Percentiles rank a stretch among this genome's conserved stretches.
These are phyloP conservation scores for Genyomyrus donnyi DNA, from an alignment of 2,113 vertebrate genomes.

Conservation along the genomic window DNA sequence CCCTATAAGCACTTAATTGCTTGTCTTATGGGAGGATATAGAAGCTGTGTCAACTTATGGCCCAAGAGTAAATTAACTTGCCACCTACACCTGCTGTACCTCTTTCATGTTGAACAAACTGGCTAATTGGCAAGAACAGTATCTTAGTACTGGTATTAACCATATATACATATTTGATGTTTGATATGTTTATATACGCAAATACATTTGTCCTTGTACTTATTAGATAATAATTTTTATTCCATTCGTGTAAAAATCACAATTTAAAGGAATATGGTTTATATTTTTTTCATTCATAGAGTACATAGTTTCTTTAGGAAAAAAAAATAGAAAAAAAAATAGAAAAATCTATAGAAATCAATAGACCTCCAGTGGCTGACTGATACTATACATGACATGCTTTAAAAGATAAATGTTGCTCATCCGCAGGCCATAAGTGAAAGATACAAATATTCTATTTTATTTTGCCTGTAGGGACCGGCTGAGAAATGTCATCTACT, in stretches of 20 bases:
- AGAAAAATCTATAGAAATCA: background rate
- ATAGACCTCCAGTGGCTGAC: background rate
- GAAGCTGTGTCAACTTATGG: background rate
- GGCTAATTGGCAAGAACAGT: background rate
- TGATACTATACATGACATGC: background rate
- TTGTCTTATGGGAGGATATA: conserved; percentile 18
- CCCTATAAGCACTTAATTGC: conserved; percentile 23
- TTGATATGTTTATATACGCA: background rate
- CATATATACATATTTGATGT: background rate
- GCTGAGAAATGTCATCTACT: background rate
- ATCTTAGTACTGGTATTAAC: background rate
- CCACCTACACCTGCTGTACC: background rate
- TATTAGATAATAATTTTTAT: background rate
- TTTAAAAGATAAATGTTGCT: background rate
- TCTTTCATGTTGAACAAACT: conserved; percentile 12
- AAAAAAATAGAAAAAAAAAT: background rate
- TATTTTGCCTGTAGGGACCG: background rate
- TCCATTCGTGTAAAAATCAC: background rate
- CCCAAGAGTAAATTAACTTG: conserved; percentile 7
- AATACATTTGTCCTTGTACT: background rate
- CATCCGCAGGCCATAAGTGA: background rate
- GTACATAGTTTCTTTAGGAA: background rate
- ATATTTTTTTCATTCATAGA: background rate
- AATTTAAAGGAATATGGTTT: background rate
- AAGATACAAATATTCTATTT: background rate